phyloP scores from a whole-genome alignment of 2,888 invertebrate genomes.

The Caenorhabditis virilis region DNA sequence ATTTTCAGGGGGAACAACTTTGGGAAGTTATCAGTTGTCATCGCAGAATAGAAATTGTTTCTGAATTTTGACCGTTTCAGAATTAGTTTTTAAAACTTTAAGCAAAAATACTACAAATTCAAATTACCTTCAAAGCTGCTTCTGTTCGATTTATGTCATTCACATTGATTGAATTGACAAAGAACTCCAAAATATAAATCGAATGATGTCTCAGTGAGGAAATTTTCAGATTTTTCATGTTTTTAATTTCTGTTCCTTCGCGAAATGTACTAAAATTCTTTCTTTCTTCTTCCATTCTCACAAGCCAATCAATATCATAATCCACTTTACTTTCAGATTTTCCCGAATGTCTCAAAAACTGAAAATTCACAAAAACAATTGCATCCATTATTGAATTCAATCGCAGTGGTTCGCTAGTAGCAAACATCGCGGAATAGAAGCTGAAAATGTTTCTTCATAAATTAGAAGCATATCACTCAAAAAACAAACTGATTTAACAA shows the following conservation, averaged over 20 bases:
- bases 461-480: neutral
- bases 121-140: conserved; percentile 11
- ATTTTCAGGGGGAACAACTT: too few relatives aligned
- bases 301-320: conserved; percentile 16
- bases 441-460: conserved; percentile 5
- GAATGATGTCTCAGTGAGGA: conserved; percentile 29
- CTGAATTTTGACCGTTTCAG: neutral
- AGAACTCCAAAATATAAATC: conserved; percentile 42
- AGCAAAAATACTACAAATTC: too few relatives aligned
- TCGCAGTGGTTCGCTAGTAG: conserved; percentile 23
- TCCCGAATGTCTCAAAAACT: neutral
- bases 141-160: conserved; percentile 35
- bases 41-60: too few relatives aligned
- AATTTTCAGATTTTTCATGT: conserved; percentile 7
- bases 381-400: conserved; percentile 12
- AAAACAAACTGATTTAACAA: conserved; percentile 43
- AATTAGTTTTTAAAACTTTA: neutral
- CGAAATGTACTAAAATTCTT: conserved; percentile 13
- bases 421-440: conserved; percentile 19
- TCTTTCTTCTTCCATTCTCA: conserved; percentile 17
- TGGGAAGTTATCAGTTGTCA: too few relatives aligned
- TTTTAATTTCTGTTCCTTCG: conserved; percentile 6
- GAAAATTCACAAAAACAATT: conserved; percentile 11
- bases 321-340: conserved; percentile 5
- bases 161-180: conserved; percentile 43